A percentile compares a stretch with the other conserved stretches of the same genome.
These are phyloP conservation scores for Trilocha varians DNA, from an alignment of 2,888 invertebrate genomes.

Conservation along the genomic window DNA sequence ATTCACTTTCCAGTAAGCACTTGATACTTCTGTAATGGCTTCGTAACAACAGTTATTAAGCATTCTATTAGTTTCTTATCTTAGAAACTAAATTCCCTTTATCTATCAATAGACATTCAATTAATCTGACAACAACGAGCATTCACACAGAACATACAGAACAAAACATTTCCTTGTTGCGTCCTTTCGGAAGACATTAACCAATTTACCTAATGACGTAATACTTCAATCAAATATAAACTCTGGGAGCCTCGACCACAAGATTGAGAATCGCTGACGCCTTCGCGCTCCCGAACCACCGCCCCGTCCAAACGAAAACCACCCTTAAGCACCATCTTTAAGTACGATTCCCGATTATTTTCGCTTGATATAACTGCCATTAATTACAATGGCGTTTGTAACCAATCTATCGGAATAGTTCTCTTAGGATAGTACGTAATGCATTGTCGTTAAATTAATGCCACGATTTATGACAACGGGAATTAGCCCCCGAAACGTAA, in stretches of 20 bases:
- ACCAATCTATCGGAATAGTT: constrained; percentile 76
- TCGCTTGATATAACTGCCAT: constrained; percentile 22
- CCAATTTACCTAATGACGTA: constrained; percentile 57
- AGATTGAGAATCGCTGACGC: constrained; percentile 37
- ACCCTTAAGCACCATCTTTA: not conserved
- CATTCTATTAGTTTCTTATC: constrained; percentile 2
- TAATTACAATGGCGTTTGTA: constrained; percentile 33
- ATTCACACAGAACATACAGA: constrained; percentile 27
- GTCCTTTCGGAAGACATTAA: constrained; percentile 59
- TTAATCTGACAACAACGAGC: constrained; percentile 23
- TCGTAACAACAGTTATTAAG: not conserved
- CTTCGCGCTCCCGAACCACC: constrained; percentile 9
- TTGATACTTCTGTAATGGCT: too few species aligned
- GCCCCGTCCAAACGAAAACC: constrained; percentile 5
- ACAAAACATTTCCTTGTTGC: constrained; percentile 49
- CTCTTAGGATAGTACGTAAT: constrained; percentile 70
- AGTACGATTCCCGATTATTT: constrained; percentile 1
- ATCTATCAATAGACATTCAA: constrained; percentile 5
- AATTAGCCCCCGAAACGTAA: constrained; percentile 45
- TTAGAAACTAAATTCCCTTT: not conserved
- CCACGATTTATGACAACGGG: constrained; percentile 65
- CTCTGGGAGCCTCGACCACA: constrained; percentile 33
- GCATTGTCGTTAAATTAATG: constrained; percentile 71
- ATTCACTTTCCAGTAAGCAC: too few species aligned
- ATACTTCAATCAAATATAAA: constrained; percentile 19